Conservation (phyloP, 2,797 vertebrate genomes). For the Sebastes vulpes region DNA sequence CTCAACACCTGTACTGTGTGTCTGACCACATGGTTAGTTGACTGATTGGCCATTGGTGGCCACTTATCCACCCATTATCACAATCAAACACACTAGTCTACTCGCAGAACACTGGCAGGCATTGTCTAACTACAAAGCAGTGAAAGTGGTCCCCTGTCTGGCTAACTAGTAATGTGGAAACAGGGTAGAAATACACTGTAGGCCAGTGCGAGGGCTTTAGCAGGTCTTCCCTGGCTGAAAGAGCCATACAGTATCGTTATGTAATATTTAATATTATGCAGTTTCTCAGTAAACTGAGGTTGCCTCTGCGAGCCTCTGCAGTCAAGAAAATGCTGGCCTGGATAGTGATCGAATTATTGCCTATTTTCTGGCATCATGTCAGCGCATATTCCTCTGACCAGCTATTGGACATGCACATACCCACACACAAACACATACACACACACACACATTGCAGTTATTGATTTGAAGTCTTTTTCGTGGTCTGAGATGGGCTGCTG, state of each 20-base stretch:
- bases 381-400: constrained; percentile 36
- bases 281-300: constrained; percentile 5
- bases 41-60: background rate
- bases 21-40: background rate
- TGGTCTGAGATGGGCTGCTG: constrained; percentile 54
- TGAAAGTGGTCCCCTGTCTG: background rate
- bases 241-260: constrained; percentile 19
- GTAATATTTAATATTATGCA: constrained; percentile 41
- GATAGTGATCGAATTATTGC: constrained; percentile 38
- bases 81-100: background rate
- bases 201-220: background rate
- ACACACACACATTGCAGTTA: constrained; percentile 36
- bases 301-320: constrained; percentile 28
- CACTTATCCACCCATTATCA: background rate
- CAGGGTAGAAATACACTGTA: background rate
- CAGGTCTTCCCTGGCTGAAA: background rate
- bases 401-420: constrained; percentile 11
- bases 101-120: background rate
- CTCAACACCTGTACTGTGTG: background rate
- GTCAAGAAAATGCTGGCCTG: constrained; percentile 23
- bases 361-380: constrained; percentile 44
- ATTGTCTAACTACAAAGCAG: background rate
- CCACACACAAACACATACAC: constrained; percentile 25
- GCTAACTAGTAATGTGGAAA: background rate
- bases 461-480: constrained; percentile 60